Conservation (phyloP, 2,888 invertebrate species). For the Trachelus troglodyta region DNA sequence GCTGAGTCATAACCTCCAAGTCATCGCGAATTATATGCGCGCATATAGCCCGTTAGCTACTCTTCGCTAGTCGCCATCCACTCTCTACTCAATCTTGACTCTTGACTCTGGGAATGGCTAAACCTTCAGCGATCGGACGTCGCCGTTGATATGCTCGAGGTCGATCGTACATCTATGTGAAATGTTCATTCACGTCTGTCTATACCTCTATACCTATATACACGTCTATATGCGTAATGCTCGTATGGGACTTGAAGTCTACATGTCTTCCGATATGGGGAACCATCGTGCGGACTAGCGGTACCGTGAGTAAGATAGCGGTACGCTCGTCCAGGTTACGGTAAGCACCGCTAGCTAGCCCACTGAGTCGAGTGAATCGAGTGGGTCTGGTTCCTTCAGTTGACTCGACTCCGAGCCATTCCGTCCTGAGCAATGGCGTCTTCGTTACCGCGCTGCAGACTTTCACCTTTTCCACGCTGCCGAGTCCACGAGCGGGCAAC, state of each 20-base stretch:
- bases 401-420: conserved; percentile 6
- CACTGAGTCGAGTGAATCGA: conserved; percentile 1
- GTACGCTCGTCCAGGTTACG: conserved; percentile 9
- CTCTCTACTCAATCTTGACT: neutral
- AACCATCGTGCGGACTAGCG: conserved; percentile 43
- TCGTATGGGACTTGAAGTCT: neutral
- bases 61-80: neutral
- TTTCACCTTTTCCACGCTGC: conserved; percentile 48
- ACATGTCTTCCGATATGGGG: neutral
- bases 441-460: conserved; percentile 29
- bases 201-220: neutral
- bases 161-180: neutral
- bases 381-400: neutral
- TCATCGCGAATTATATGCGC: conserved; percentile 49
- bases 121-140: neutral
- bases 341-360: conserved; percentile 14
- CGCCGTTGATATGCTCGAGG: neutral
- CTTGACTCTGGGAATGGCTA: neutral
- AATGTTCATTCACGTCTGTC: neutral
- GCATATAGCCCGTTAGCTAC: neutral
- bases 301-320: conserved; percentile 55
- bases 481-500: conserved; percentile 25
- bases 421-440: neutral
- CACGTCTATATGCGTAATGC: neutral
- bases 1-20: neutral